Evolutionary conservation across 2,797 vertebrate species (phyloP), one percentile per base, ranked within the genome.

Genomic region (Benthosema pterotum): DNA sequence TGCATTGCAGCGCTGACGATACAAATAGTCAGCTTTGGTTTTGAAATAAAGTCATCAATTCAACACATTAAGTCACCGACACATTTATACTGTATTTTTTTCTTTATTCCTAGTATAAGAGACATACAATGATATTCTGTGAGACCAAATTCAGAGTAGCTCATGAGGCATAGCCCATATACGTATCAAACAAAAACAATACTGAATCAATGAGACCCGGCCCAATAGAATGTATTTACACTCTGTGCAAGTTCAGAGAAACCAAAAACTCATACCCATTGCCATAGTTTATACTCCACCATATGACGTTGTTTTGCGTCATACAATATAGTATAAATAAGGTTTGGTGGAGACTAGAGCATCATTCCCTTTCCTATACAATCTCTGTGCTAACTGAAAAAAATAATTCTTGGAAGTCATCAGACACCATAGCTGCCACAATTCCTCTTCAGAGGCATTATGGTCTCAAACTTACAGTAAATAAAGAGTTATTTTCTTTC

Each of bases 71-170:
- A 60, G 80, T 72, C 77, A 83, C 17, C 16, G 66, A 80, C 52
- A 81, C 84, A 38, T 68, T 70, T 83, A 75, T 61, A 67, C 83
- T 79, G 65, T 89, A 71, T 80, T 91, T 84, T 91, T 84, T 66
- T 79, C 67, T 93, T 93, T 92, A 91, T 92, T 93, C 89, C 88
- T 92, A 88, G 84, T 90, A 92, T 90, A 91, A 92, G 88, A 91
- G 91, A 92, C 91, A 91, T 91, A 92, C 90, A 93, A 90, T 91
- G 88, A 74, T 90, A 78, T 88, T 91, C 77, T 82, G 87, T 86
- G 84, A 91, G 90, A 92, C 85, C 88, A 91, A 88, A 90, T 85
- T 83, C 76, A 80, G 80, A 87, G 78, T 80, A 86, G 88, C 76
- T 80, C 71, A 84, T 80, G 80, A 83, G 80, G 83, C 73, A 55